Evolutionary conservation across 2,113 vertebrate species (phyloP).

Genomic region (Austrofundulus limnaeus): DNA sequence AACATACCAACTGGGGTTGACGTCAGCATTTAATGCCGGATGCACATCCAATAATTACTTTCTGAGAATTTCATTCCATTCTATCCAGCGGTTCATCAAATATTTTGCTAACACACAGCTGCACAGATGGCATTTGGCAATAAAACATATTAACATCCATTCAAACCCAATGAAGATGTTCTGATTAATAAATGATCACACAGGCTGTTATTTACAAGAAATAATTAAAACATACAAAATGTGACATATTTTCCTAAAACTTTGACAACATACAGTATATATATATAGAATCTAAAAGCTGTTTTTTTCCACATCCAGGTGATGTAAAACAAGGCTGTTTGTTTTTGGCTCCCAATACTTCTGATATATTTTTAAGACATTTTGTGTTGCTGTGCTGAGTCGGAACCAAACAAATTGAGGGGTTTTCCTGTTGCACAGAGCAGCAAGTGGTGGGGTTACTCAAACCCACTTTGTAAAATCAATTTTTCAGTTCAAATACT

Average conservation of each 20-base stretch:
- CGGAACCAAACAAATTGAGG: neutral
- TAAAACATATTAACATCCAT: slow-evolving; percentile 2
- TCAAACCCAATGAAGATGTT: slow-evolving; percentile 5
- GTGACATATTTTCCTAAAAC: slow-evolving; percentile 8
- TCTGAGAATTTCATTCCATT: too few species aligned
- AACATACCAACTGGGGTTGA: too few species aligned
- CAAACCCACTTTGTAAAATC: neutral
- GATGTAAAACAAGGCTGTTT: neutral
- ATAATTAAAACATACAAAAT: neutral
- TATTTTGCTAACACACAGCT: too few species aligned
- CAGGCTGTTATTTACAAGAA: neutral
- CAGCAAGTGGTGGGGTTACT: neutral
- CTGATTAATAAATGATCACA: slow-evolving; percentile 19
- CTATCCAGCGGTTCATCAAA: too few species aligned
- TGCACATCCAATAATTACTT: too few species aligned
- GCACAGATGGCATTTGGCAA: neutral
- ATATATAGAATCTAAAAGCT: slow-evolving; percentile 5
- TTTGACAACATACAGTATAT: neutral
- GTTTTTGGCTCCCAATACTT: neutral
- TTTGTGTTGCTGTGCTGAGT: slow-evolving; percentile 3
- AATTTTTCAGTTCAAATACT: neutral
- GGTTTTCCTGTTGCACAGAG: slow-evolving; percentile 6
- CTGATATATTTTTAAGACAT: neutral
- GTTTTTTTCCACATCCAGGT: slow-evolving; percentile 11
- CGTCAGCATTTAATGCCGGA: too few species aligned